Base-by-base conservation (phyloP, 1,140 invertebrate species). In the Leptopilina clavipes region DNA sequence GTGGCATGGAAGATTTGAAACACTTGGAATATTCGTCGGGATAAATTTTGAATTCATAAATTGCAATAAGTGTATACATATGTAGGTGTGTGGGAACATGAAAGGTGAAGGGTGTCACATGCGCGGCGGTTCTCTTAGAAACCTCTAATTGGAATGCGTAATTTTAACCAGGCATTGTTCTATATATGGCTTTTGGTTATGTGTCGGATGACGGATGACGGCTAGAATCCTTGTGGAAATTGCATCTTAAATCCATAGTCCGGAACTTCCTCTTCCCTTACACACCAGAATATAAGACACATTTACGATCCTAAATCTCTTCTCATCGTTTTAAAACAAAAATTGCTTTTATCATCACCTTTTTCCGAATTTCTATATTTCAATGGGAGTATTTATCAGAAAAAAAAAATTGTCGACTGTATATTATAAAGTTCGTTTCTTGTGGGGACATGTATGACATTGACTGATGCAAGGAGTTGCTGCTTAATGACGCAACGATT, bases 71-170 rank as follows among this genome's bases (percentile, higher is more conserved):
- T 56, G 5, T 17, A 19, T 10, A 8, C n/a, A n/a, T n/a, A n/a
- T 17, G 25, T 31, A 31, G 19, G 10, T 59, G 73, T 75, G 76
- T 77, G 71, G n/a, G 75, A 77, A 77, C 74, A 73, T 76, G 72
- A 73, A 25, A 19, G 72, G 25, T 37, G 19, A 65, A 22, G 56
- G 22, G 17, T 71, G 18, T 71, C 72, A 40, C 76, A 31, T 77
- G 78, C 74, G 37, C 37, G 37, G 25, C 9, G 81, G 75, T 75
- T 78, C 70, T 70, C 54, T 72, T 75, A 76, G 75, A 76, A 81
- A 80, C 78, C 79, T 79, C 79, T 85, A 86, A 85, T 85, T 84
- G 82, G 82, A 86, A 83, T 79, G 82, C 80, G 81, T 82, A 84
- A 86, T 85, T 85, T 83, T 76, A 76, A 77, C 17, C 77, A 79